Evolutionary conservation across 1,140 invertebrate genomes (phyloP).

Genomic region (Brachionus rotundiformis): DNA sequence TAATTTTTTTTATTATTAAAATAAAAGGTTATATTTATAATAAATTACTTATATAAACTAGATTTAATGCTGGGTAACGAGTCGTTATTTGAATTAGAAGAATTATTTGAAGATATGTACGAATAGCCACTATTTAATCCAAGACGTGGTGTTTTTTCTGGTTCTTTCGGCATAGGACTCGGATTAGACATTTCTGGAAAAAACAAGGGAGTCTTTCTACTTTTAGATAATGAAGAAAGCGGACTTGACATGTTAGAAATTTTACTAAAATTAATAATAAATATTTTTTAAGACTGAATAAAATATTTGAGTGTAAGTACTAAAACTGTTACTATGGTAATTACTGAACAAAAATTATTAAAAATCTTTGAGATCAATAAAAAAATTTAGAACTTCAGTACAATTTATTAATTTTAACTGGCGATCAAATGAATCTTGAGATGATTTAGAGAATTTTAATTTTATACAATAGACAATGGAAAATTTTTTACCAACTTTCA

Average conservation of each 20-base stretch:
- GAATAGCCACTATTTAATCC: slow-evolving; percentile 23
- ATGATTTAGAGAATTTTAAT: no score
- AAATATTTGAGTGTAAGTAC: not conserved
- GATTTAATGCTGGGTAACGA: not conserved
- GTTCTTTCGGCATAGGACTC: not conserved
- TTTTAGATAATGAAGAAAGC: not conserved
- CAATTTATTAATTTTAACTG: no score
- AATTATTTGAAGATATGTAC: not conserved
- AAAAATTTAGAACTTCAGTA: no score
- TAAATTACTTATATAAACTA: not conserved
- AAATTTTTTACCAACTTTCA: no score
- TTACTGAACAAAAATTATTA: not conserved
- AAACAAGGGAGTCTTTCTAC: slow-evolving; percentile 1
- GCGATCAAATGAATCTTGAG: no score
- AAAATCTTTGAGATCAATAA: not conserved
- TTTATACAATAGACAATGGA: no score
- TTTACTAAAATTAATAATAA: not conserved
- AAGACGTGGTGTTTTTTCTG: not conserved
- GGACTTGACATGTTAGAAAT: slow-evolving; percentile 26
- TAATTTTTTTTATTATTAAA: not conserved
- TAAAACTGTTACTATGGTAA: not conserved
- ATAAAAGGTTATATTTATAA: not conserved
- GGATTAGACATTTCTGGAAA: slow-evolving; percentile 26
- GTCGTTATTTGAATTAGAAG: not conserved
- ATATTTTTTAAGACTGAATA: not conserved